phyloP scores from a whole-genome alignment of 2,113 vertebrate species.

The Sebastes fasciatus region DNA sequence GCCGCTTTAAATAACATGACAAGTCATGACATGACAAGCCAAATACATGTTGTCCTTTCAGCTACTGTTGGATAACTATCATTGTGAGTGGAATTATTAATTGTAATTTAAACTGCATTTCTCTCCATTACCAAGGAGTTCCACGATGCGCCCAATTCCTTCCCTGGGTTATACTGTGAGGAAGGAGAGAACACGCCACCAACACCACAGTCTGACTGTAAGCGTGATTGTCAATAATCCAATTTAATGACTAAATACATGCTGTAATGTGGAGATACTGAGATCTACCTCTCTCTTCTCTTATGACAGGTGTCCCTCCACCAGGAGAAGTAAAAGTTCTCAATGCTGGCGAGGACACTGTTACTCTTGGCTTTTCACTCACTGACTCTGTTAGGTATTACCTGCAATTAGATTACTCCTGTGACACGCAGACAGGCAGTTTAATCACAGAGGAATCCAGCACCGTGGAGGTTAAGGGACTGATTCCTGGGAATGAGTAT shows the following conservation, averaged over 20 bases:
- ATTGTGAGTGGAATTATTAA: background rate
- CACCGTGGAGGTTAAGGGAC: conserved; percentile 26
- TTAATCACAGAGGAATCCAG: background rate
- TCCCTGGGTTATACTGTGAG: accelerated
- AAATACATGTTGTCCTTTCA: background rate
- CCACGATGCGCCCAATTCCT: background rate
- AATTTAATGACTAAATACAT: background rate
- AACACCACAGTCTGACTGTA: conserved; percentile 5
- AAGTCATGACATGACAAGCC: too few species aligned
- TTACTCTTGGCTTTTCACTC: conserved; percentile 38
- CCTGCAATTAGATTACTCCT: conserved; percentile 41
- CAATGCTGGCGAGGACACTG: conserved; percentile 8
- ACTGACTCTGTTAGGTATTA: conserved; percentile 4
- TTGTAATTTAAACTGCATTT: background rate
- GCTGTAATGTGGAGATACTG: background rate
- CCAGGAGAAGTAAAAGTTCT: conserved; percentile 36
- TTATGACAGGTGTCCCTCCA: conserved; percentile 47
- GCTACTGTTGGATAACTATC: background rate
- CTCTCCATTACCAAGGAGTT: conserved; percentile 10
- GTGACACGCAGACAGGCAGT: background rate
- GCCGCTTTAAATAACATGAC: too few species aligned
- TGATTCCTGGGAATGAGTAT: conserved; percentile 61
- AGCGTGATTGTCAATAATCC: background rate
- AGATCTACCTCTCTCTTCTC: background rate
- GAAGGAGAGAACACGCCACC: background rate